These are phyloP conservation scores for Drosophila orena DNA, from an alignment of 1,140 invertebrate species.

Conservation along the genomic window DNA sequence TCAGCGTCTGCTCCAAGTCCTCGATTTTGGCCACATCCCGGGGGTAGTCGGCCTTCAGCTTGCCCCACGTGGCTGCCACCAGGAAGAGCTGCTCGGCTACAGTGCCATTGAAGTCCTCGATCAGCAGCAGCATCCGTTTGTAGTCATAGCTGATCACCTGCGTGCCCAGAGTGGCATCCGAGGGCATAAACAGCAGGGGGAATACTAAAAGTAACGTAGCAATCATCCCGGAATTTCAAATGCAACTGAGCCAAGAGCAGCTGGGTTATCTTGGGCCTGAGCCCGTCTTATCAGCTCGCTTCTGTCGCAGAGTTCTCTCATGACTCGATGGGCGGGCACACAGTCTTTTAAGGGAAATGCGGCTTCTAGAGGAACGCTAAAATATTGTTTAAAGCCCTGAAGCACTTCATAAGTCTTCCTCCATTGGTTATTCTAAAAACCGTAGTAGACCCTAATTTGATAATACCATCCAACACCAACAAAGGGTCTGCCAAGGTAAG, in stretches of 20 bases:
- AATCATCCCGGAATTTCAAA: constrained; percentile 18
- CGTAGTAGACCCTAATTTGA: no score
- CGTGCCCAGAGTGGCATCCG: constrained; percentile 13
- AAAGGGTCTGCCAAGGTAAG: background rate
- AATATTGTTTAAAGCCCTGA: no score
- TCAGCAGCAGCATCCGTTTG: constrained; percentile 33
- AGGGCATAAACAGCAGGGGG: constrained; percentile 2
- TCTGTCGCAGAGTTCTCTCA: constrained; percentile 4
- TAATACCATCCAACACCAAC: background rate
- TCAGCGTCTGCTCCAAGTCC: constrained; percentile 19
- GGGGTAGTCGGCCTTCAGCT: constrained; percentile 31
- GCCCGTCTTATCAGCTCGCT: constrained; percentile 22
- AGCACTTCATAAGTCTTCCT: no score
- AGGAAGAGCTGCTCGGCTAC: constrained; percentile 29
- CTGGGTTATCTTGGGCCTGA: constrained; percentile 10
- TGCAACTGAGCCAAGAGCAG: constrained; percentile 6
- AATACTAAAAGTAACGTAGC: background rate
- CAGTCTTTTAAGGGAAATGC: no score
- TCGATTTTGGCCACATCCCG: constrained; percentile 35
- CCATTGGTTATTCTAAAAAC: no score
- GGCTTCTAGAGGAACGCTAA: no score
- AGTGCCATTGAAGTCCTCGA: constrained; percentile 23
- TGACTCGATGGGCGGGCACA: background rate
- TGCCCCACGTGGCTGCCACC: constrained; percentile 39
- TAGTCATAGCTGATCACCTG: constrained; percentile 42